Conservation (phyloP, 2,113 vertebrate genomes). For the Ochotona princeps region DNA sequence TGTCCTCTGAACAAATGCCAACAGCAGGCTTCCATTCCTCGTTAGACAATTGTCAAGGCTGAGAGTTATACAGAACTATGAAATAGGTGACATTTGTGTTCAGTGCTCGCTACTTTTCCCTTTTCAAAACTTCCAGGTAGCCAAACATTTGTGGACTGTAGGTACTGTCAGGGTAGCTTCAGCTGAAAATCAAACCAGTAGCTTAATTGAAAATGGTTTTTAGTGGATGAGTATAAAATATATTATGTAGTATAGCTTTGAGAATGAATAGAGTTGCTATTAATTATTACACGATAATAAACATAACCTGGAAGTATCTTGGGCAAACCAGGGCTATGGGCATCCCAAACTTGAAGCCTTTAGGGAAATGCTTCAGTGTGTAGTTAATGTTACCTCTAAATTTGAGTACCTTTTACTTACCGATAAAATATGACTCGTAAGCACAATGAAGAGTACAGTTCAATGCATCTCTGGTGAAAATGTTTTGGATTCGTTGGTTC, state of each 20-base stretch:
- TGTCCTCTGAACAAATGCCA: neutral
- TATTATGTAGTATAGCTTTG: conserved; percentile 37
- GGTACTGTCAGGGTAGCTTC: neutral
- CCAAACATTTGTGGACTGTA: neutral
- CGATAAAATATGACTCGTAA: neutral
- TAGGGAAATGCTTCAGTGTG: neutral
- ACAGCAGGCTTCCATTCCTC: neutral
- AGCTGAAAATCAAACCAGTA: neutral
- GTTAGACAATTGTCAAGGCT: neutral
- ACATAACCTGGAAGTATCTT: neutral
- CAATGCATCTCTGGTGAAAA: neutral
- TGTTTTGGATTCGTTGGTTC: neutral
- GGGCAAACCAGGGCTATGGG: neutral
- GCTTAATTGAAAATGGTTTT: neutral
- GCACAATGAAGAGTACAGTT: neutral
- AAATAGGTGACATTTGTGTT: conserved; percentile 20
- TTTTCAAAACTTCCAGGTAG: neutral
- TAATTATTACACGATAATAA: conserved; percentile 38
- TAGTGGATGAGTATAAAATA: neutral
- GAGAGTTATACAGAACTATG: neutral
- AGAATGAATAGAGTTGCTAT: neutral
- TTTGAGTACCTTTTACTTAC: conserved; percentile 24
- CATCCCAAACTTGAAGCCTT: conserved; percentile 2
- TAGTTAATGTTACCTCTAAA: neutral
- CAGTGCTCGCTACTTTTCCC: neutral